These are phyloP conservation scores for Hirundichthys speculiger DNA, from an alignment of 2,113 vertebrate species.

Conservation along the genomic window DNA sequence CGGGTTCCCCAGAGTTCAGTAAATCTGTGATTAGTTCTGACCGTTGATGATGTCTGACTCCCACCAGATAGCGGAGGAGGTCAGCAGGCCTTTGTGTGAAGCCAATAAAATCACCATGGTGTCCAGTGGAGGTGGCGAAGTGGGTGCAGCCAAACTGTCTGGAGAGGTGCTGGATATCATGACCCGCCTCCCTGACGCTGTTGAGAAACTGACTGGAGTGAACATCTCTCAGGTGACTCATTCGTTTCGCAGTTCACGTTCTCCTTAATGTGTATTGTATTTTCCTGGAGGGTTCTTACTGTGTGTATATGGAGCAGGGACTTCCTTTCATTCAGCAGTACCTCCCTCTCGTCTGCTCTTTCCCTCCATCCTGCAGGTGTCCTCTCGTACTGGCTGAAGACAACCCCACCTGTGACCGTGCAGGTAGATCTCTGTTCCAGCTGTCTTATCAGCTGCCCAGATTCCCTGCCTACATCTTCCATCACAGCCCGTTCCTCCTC, in stretches of 20 bases:
- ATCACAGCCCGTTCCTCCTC: slow-evolving; percentile 2
- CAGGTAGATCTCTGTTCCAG: neutral
- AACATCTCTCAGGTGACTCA: slow-evolving; percentile 85
- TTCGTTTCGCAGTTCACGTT: neutral
- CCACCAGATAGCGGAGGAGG: slow-evolving; percentile 87
- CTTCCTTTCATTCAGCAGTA: neutral
- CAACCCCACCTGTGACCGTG: neutral
- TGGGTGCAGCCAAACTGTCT: slow-evolving; percentile 86
- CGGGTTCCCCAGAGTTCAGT: neutral
- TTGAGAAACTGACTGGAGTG: slow-evolving; percentile 89
- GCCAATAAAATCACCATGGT: slow-evolving; percentile 88
- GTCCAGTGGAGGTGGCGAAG: slow-evolving; percentile 83
- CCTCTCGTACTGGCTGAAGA: slow-evolving; percentile 54
- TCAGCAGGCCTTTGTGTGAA: slow-evolving; percentile 86
- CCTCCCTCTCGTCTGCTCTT: neutral
- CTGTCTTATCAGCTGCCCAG: slow-evolving; percentile 18
- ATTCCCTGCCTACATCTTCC: slow-evolving; percentile 34
- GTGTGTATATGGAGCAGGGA: neutral
- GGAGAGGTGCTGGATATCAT: slow-evolving; percentile 91
- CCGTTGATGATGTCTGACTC: neutral
- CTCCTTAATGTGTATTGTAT: no score
- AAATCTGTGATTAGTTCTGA: neutral
- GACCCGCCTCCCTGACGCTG: slow-evolving; percentile 80
- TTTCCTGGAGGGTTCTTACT: no score
- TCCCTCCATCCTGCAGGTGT: slow-evolving; percentile 38